These are phyloP conservation scores for Ginglymostoma cirratum DNA, from an alignment of 2,113 vertebrate species.

Conservation along the genomic window DNA sequence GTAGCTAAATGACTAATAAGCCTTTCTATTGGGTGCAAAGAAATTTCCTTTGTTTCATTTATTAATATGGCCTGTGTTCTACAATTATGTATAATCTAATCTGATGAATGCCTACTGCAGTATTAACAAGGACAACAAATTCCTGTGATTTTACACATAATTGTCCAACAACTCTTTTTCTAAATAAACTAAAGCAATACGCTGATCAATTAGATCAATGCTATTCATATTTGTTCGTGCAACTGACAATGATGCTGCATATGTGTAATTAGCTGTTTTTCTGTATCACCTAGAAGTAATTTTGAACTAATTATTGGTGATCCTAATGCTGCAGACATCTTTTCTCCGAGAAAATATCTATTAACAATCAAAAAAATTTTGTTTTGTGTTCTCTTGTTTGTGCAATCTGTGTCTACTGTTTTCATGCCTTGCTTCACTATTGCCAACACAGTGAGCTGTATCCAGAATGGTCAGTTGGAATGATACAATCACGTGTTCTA, in stretches of 20 bases:
- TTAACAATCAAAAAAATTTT: conserved; percentile 31
- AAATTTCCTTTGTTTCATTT: conserved; percentile 47
- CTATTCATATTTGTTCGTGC: conserved; percentile 30
- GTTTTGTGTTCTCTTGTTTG: conserved; percentile 37
- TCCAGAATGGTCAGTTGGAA: conserved; percentile 39
- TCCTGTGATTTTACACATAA: not conserved
- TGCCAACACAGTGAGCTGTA: conserved; percentile 37
- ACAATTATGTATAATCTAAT: conserved; percentile 21
- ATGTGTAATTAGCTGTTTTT: conserved; percentile 37
- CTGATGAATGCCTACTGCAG: not conserved
- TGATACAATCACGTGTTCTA: conserved; percentile 41
- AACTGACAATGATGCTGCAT: conserved; percentile 11
- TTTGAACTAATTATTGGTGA: conserved; percentile 39
- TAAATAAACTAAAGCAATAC: not conserved
- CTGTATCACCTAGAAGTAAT: conserved; percentile 28
- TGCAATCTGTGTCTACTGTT: conserved; percentile 40
- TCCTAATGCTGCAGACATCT: conserved; percentile 33
- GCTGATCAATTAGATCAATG: conserved; percentile 1
- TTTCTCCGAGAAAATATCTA: conserved; percentile 35
- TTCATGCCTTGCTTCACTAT: conserved; percentile 39
- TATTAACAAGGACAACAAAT: conserved; percentile 4
- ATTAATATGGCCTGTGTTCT: conserved; percentile 39
- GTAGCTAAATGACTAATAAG: conserved; percentile 49
- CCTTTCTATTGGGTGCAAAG: conserved; percentile 54
- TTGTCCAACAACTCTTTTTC: not conserved